Evolutionary conservation across 2,113 vertebrate species (phyloP).

Genomic region (Emydura subglobosa): DNA sequence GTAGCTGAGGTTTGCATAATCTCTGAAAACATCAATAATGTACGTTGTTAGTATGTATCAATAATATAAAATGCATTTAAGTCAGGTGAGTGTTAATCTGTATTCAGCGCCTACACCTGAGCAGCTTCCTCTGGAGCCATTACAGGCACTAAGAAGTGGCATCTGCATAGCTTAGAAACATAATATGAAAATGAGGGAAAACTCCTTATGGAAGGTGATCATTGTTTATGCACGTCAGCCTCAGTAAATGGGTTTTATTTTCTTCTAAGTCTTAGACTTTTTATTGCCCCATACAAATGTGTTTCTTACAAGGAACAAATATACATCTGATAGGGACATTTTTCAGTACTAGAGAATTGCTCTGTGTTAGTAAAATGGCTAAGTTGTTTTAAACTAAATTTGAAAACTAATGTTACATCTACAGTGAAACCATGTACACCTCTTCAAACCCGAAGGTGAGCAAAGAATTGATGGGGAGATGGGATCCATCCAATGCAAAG

Average conservation of each 20-base stretch:
- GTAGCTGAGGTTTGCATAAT: neutral
- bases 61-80: neutral
- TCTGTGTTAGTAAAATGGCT: accelerated
- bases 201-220: neutral
- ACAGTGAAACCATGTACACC: neutral
- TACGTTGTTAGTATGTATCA: neutral
- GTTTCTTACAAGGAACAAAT: neutral
- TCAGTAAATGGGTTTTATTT: neutral
- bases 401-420: neutral
- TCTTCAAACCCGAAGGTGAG: neutral
- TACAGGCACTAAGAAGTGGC: neutral
- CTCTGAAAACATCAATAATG: too few species aligned
- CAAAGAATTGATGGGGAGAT: neutral
- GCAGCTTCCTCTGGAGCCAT: neutral
- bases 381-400: neutral
- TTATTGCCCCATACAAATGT: neutral
- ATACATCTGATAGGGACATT: neutral
- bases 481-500: neutral
- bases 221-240: neutral
- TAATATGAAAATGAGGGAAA: neutral
- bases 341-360: neutral
- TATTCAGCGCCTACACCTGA: neutral
- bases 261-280: neutral
- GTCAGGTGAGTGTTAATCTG: neutral
- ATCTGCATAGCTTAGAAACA: neutral